Percentiles rank a stretch among this genome's conserved stretches.
Conservation (phyloP, 2,797 vertebrate genomes). For the Rhinella marina region DNA sequence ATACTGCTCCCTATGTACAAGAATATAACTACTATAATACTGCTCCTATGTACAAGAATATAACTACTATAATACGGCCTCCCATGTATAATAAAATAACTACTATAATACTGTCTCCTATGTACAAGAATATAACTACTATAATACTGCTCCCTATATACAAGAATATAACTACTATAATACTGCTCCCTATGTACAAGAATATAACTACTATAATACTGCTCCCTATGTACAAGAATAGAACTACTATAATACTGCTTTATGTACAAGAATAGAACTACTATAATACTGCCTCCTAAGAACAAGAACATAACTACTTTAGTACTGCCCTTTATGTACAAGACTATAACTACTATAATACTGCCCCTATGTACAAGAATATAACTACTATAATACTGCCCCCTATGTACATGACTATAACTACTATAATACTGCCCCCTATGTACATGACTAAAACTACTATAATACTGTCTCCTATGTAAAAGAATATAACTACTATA, state of each 20-base stretch:
- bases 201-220: conserved; percentile 2
- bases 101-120: background rate
- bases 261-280: background rate
- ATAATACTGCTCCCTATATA: background rate
- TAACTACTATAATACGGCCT: background rate
- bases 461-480: background rate
- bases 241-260: background rate
- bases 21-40: conserved; percentile 12
- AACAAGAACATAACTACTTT: background rate
- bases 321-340: background rate
- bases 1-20: too few species aligned
- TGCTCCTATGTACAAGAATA: conserved; percentile 1
- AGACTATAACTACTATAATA: background rate
- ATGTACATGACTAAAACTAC: background rate
- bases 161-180: conserved; percentile 12
- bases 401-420: background rate
- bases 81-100: background rate
- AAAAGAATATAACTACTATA: background rate
- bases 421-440: background rate
- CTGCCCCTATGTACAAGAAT: background rate
- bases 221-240: conserved; percentile 1
- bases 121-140: too few species aligned
- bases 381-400: background rate
- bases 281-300: background rate
- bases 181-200: background rate